Percentiles rank a stretch among this genome's conserved stretches.
These are phyloP conservation scores for Salticus scenicus DNA, from an alignment of 2,888 invertebrate species.

Conservation along the genomic window DNA sequence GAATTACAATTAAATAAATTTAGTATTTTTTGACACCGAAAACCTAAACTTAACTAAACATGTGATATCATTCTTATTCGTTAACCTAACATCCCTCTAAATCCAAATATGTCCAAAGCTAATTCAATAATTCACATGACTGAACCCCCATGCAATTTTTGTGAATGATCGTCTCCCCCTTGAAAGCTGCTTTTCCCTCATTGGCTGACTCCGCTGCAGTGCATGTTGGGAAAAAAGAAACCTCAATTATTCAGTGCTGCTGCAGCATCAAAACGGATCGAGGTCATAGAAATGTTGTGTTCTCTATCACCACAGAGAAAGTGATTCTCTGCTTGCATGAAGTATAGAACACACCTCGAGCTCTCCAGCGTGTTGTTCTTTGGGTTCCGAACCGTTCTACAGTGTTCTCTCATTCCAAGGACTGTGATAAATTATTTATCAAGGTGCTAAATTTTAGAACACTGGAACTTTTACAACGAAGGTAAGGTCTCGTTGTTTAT, in stretches of 20 bases:
- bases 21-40: too few species aligned
- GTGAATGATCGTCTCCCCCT: constrained; percentile 52
- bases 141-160: constrained; percentile 30
- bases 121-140: constrained; percentile 5
- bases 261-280: constrained; percentile 39
- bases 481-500: background rate
- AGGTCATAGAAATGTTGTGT: constrained; percentile 42
- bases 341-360: background rate
- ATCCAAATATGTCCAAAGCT: too few species aligned
- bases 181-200: constrained; percentile 43
- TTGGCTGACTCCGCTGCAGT: constrained; percentile 38
- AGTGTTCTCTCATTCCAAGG: background rate
- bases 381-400: too few species aligned
- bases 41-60: too few species aligned
- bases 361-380: background rate
- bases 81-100: too few species aligned
- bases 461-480: background rate
- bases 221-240: constrained; percentile 56
- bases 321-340: background rate
- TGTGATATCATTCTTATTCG: too few species aligned
- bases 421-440: constrained; percentile 8
- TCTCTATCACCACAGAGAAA: constrained; percentile 1
- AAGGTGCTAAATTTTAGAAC: background rate
- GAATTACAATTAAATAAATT: too few species aligned
- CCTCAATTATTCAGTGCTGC: constrained; percentile 59